Base-by-base conservation (phyloP, 2,113 vertebrate genomes). In the Tichodroma muraria region DNA sequence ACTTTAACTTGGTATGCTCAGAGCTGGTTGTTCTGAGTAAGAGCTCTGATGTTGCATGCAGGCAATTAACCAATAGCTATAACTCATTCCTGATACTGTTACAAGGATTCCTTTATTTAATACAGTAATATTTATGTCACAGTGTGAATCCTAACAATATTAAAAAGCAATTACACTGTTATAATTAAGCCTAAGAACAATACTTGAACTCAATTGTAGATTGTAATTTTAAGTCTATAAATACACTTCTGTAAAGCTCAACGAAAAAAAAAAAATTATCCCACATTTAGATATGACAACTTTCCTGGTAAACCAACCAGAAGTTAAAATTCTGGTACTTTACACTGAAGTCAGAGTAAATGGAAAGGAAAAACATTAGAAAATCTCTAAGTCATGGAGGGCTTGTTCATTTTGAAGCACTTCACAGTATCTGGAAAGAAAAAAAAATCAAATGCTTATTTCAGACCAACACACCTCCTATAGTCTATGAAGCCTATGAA, bases 391-490 rank as follows among this genome's bases (percentile, higher is more conserved):
- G 19, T 57, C 16, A 61, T 57, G 22, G 54, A 61, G n/a, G 24
- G 9, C 70, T 79, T 71, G 37, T 53, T 87, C 13, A 61, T 61
- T 94, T 66, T 89, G 33, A 91, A 73, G 64, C 7, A 56, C 23
- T 90, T 65, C 37, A 71, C 31, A 64, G 6, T 54, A 83, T 54
- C 52, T 72, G 71, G 78, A 91, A 88, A 83, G 45, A 56, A 93
- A 91, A 84, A 57, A 69, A 78, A 85, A 61, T 65, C 10, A 90
- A 95, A 81, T 77, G 70, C 49, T 90, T 89, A 31, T 97, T 96
- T 96, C 73, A 98, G 96, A 94, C 72, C 38, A 83, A 89, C 79
- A 45, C 76, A 94, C 91, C 93, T 86, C 54, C 70, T 54, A 24
- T 47, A 80, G 69, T 79, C 60, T 45, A 84, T 78, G 61, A 98